Base-by-base conservation (phyloP, 1,140 invertebrate genomes). In the Heliconius eleuchia region DNA sequence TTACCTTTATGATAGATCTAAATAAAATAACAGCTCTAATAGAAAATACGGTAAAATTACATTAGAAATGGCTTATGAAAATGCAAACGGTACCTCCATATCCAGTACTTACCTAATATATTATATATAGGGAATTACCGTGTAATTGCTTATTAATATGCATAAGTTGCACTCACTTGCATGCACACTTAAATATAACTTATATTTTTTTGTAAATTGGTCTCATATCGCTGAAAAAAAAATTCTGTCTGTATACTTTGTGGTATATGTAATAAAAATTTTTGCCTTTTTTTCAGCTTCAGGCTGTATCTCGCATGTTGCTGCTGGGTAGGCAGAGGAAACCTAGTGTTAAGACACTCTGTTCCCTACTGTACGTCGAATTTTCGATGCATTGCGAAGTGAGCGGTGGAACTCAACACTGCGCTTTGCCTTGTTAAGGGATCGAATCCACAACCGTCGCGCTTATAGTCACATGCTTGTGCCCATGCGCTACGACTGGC, bases 41-140 rank as follows among this genome's bases (percentile, higher is more conserved):
- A 23, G 60, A 27, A 27, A 27, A 66, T 13, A 5, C 4, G 60
- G 60, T 66, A 27, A 27, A 66, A 66, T 66, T 66, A 66, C 27
- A 66, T 23, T 66, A 16, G 23, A 27, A 73, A 70, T 76, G 66
- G 42, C 71, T 73, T 76, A 81, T 78, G 76, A 73, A 30, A 81
- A 81, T 78, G 50, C 66, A 55, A 27, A 23, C 18, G n/a, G 39
- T 60, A 70, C 74, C 34, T 11, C 52, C 37, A 60, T 75, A 57
- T 8, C 11, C 60, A 76, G 50, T 80, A 50, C 76, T 66, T 80
- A 34, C 76, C n/a, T 73, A 70, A 78, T 66, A 76, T 78, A 74
- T 34, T 76, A 76, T 78, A 80, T 76, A 80, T 76, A 74, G 75
- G 76, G 71, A 78, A 81, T 81, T 76, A 78, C 73, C 80, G 80